These are phyloP conservation scores for Antheraea pernyi DNA, from an alignment of 1,140 invertebrate genomes.

Conservation along the genomic window DNA sequence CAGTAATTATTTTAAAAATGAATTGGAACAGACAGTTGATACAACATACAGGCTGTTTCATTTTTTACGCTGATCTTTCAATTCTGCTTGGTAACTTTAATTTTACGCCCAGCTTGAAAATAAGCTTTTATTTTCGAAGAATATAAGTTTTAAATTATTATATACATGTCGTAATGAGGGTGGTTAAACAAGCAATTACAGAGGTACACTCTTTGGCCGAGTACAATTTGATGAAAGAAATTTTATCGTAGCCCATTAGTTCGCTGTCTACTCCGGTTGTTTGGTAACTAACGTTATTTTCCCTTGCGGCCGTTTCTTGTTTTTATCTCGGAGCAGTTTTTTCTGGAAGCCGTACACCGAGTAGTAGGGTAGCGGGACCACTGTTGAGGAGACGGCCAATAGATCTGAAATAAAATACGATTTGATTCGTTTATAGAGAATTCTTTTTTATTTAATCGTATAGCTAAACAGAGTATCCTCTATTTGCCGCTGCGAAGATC, in stretches of 20 bases:
- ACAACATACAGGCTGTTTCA: too few relatives aligned
- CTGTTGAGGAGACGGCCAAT: slow-evolving; percentile 66
- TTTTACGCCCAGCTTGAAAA: too few relatives aligned
- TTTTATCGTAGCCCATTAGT: background rate
- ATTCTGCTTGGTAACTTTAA: too few relatives aligned
- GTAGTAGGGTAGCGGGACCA: slow-evolving; percentile 65
- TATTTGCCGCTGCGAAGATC: too few relatives aligned
- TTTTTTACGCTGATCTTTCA: too few relatives aligned
- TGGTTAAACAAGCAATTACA: background rate
- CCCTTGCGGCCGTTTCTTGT: slow-evolving; percentile 61
- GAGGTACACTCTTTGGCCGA: background rate
- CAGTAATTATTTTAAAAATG: too few relatives aligned
- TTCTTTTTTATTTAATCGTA: too few relatives aligned
- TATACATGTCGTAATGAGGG: background rate
- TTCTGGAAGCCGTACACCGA: slow-evolving; percentile 68
- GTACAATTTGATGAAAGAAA: background rate
- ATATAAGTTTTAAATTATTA: background rate
- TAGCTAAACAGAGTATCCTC: too few relatives aligned
- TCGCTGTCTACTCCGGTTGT: slow-evolving; percentile 47
- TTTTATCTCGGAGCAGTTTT: slow-evolving; percentile 60
- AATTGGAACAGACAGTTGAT: too few relatives aligned
- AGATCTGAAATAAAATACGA: slow-evolving; percentile 54
- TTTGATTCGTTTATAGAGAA: background rate
- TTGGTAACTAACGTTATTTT: slow-evolving; percentile 70
- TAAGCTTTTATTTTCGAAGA: too few relatives aligned